phyloP scores from a whole-genome alignment of 2,113 vertebrate species.

The Phocoena sinus region DNA sequence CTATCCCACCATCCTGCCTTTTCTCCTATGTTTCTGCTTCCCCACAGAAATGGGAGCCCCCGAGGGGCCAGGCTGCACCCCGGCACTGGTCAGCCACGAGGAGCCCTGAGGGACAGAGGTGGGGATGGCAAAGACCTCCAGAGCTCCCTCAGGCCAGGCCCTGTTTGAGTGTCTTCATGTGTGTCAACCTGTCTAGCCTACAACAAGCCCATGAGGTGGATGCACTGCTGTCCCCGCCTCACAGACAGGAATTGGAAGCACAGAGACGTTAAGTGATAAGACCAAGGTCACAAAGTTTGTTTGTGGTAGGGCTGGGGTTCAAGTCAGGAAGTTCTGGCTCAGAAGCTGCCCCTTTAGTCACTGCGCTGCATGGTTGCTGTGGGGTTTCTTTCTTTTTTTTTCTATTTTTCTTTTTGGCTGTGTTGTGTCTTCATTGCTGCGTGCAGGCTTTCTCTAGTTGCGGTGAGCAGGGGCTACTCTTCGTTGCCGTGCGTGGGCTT shows the following conservation, averaged over 20 bases:
- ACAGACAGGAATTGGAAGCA: neutral
- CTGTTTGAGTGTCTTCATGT: rapidly evolving
- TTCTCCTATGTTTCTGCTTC: neutral
- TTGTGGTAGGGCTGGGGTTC: neutral
- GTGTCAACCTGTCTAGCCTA: neutral
- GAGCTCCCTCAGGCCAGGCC: neutral
- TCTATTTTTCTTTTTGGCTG: too few species aligned
- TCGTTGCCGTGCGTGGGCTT: too few species aligned
- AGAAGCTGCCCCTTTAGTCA: neutral
- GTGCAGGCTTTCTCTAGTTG: too few species aligned
- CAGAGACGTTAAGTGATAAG: neutral
- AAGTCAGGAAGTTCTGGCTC: neutral
- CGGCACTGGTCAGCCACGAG: rapidly evolving
- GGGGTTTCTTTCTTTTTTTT: neutral
- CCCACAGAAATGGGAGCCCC: neutral
- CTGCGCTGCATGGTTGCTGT: too few species aligned
- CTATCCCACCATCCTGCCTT: neutral
- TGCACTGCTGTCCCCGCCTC: neutral
- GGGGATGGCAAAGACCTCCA: rapidly evolving
- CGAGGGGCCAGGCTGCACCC: neutral
- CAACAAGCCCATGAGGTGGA: too few species aligned
- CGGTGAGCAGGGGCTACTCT: too few species aligned
- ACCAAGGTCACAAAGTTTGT: neutral
- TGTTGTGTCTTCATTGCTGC: too few species aligned
- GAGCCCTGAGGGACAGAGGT: neutral